These are phyloP conservation scores for Prostheceraeus crozeri DNA, from an alignment of 2,888 invertebrate species.

Conservation along the genomic window DNA sequence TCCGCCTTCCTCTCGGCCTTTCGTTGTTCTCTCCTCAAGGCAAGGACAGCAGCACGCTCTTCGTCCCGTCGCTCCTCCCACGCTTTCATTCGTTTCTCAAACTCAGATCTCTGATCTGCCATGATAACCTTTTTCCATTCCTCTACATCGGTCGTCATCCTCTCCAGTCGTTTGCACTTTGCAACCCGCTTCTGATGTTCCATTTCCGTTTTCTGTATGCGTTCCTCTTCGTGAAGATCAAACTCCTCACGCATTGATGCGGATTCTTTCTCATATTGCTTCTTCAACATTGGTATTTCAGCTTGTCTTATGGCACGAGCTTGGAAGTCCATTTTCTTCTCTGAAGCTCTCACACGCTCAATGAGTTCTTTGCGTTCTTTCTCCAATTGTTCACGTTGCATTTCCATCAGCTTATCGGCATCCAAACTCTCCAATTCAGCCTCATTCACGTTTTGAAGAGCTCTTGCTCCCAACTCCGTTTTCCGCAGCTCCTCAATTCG, in stretches of 20 bases:
- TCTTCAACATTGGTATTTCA: slow-evolving; percentile 81
- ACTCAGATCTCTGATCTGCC: slow-evolving; percentile 59
- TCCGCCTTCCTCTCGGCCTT: slow-evolving; percentile 65
- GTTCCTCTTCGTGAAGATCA: background rate
- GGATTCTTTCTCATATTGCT: slow-evolving; percentile 66
- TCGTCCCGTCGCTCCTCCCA: slow-evolving; percentile 63
- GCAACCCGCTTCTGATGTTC: background rate
- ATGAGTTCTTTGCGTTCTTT: slow-evolving; percentile 87
- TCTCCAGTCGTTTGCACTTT: no score
- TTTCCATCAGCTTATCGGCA: slow-evolving; percentile 87
- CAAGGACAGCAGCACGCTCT: slow-evolving; percentile 50
- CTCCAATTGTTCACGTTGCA: slow-evolving; percentile 81
- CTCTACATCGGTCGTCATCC: slow-evolving; percentile 58
- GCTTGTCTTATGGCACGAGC: slow-evolving; percentile 89
- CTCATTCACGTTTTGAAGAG: background rate
- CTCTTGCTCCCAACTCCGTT: background rate
- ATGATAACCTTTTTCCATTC: slow-evolving; percentile 66
- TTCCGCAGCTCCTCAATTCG: background rate
- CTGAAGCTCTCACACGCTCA: slow-evolving; percentile 82
- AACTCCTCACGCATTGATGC: background rate
- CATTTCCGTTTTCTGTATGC: background rate
- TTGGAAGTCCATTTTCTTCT: slow-evolving; percentile 91
- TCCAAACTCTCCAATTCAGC: slow-evolving; percentile 77
- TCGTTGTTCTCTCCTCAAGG: slow-evolving; percentile 58
- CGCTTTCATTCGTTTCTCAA: slow-evolving; percentile 65